phyloP scores from a whole-genome alignment of 2,797 vertebrate genomes.

The Cynopterus sphinx region DNA sequence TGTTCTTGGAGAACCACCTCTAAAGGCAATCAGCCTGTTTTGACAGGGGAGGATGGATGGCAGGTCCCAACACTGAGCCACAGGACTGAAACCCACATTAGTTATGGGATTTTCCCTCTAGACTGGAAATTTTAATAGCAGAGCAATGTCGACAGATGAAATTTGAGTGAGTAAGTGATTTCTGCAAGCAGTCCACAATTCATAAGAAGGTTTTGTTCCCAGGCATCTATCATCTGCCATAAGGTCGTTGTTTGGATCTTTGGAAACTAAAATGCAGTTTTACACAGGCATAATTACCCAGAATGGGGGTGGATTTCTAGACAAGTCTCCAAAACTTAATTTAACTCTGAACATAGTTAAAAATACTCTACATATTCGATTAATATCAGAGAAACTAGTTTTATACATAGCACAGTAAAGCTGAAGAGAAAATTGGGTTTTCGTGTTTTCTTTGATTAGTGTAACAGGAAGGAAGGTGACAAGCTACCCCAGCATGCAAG shows the following conservation, averaged over 20 bases:
- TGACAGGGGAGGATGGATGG: conserved; percentile 44
- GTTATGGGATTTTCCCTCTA: conserved; percentile 28
- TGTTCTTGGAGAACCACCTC: not conserved
- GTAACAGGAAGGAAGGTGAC: not conserved
- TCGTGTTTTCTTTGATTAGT: not conserved
- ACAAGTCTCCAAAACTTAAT: not conserved
- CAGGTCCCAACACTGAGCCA: conserved; percentile 28
- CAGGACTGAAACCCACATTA: not conserved
- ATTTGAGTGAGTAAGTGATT: conserved; percentile 51
- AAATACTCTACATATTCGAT: not conserved
- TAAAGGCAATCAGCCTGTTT: conserved; percentile 41
- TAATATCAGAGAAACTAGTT: not conserved
- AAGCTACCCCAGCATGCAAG: not conserved
- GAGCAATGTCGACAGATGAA: conserved; percentile 37
- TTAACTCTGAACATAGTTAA: not conserved
- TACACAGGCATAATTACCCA: not conserved
- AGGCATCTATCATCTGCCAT: not conserved
- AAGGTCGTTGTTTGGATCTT: not conserved
- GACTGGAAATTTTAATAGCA: conserved; percentile 40
- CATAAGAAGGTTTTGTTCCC: conserved; percentile 25
- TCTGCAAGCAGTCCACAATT: not conserved
- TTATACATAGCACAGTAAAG: not conserved
- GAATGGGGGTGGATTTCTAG: not conserved
- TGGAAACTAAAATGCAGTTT: conserved; percentile 9
- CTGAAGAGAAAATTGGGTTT: not conserved